phyloP scores from a whole-genome alignment of 2,113 vertebrate species.

The Cricetomys ansorgei region DNA sequence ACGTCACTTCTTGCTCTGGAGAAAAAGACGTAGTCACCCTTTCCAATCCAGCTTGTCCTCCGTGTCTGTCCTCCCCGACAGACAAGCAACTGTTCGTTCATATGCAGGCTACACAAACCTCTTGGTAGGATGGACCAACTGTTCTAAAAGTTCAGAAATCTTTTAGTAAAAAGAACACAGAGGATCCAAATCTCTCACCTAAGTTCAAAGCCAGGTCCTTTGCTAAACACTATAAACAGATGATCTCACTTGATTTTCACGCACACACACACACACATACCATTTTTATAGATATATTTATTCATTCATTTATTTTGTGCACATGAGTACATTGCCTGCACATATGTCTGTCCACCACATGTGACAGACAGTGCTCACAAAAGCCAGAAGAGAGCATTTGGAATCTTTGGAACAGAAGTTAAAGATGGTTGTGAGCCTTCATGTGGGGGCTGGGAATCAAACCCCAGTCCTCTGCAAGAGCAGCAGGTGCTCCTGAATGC shows the following conservation, averaged over 20 bases:
- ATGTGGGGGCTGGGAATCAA: background rate
- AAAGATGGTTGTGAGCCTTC: background rate
- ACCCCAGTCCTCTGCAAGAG: background rate
- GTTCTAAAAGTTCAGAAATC: background rate
- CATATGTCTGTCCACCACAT: background rate
- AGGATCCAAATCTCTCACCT: background rate
- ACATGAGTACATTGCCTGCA: background rate
- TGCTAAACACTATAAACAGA: background rate
- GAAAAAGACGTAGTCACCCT: background rate
- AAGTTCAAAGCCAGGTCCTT: slow-evolving; percentile 20
- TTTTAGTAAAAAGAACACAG: slow-evolving; percentile 7
- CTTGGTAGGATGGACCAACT: background rate
- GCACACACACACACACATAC: background rate
- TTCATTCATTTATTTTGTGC: background rate
- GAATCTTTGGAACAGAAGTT: background rate
- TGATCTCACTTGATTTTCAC: background rate
- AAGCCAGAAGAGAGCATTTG: background rate
- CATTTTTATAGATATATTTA: background rate
- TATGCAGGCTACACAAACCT: background rate
- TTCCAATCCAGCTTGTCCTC: background rate
- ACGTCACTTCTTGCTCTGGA: background rate
- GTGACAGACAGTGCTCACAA: background rate
- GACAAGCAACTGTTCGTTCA: background rate
- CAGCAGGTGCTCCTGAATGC: background rate
- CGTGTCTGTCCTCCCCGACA: background rate